phyloP scores from a whole-genome alignment of 2,888 invertebrate species.

The Polydrusus pterygomalis region DNA sequence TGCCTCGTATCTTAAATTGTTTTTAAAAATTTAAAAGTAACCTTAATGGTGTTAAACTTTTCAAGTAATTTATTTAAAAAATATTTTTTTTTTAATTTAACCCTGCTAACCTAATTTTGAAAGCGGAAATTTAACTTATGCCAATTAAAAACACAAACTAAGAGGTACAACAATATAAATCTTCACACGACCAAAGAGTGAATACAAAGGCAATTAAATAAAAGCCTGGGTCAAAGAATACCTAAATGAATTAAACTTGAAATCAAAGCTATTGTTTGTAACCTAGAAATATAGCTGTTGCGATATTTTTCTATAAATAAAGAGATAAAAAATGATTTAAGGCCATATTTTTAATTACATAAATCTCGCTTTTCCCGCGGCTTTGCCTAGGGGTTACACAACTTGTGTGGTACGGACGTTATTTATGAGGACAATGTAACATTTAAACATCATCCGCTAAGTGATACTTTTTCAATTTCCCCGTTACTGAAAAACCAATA shows the following conservation, averaged over 20 bases:
- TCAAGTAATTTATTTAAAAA: not conserved
- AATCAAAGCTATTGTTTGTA: constrained; percentile 44
- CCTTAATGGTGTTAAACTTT: not conserved
- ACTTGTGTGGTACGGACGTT: too few species aligned
- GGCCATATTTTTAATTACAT: not conserved
- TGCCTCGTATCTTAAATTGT: too few species aligned
- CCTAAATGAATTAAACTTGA: constrained; percentile 10
- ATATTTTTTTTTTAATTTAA: not conserved
- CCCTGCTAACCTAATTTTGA: not conserved
- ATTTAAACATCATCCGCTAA: too few species aligned
- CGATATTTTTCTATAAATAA: not conserved
- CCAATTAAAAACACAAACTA: constrained; percentile 37
- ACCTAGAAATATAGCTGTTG: constrained; percentile 39
- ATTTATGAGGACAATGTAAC: too few species aligned
- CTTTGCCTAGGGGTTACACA: too few species aligned
- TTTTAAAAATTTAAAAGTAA: too few species aligned
- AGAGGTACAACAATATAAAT: constrained; percentile 34
- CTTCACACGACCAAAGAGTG: constrained; percentile 36
- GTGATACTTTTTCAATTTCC: too few species aligned
- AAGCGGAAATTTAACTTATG: not conserved
- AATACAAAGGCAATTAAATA: constrained; percentile 11
- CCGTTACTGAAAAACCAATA: too few species aligned
- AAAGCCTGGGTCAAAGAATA: constrained; percentile 48
- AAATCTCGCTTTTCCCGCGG: too few species aligned
- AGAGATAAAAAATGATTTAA: constrained; percentile 1